A percentile compares a stretch with the other conserved stretches of the same genome.
Conservation (phyloP, 2,797 vertebrate genomes). For the Rhinella marina region DNA sequence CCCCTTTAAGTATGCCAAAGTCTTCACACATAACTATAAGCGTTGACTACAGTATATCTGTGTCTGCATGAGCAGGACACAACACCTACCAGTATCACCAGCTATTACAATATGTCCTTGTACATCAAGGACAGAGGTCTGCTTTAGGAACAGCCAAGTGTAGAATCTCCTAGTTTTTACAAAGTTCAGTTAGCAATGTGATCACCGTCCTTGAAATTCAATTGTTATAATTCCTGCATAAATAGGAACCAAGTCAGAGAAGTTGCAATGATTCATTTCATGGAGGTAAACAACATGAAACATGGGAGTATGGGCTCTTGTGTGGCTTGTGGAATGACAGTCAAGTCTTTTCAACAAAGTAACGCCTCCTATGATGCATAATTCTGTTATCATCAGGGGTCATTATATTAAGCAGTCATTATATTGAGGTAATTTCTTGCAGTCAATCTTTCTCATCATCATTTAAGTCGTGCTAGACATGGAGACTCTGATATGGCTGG, state of each 20-base stretch:
- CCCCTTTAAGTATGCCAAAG: background rate
- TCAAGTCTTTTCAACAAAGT: background rate
- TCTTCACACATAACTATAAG: background rate
- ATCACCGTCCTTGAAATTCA: background rate
- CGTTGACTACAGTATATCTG: background rate
- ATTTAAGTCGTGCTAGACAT: background rate
- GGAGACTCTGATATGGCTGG: background rate
- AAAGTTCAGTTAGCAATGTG: background rate
- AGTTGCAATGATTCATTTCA: background rate
- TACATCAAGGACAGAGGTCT: background rate
- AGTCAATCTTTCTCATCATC: no score
- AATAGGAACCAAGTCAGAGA: background rate
- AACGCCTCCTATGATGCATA: background rate
- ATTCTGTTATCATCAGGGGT: background rate
- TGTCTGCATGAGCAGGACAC: background rate
- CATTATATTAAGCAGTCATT: no score
- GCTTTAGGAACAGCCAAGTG: background rate
- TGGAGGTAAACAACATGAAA: background rate
- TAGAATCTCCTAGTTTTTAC: background rate
- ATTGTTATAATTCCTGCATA: background rate
- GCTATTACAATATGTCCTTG: background rate
- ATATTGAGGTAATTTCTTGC: background rate
- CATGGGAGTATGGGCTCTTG: background rate
- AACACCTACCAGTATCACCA: background rate
- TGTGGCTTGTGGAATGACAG: background rate